Conservation (phyloP, 2,113 vertebrate genomes). For the Sprattus sprattus region DNA sequence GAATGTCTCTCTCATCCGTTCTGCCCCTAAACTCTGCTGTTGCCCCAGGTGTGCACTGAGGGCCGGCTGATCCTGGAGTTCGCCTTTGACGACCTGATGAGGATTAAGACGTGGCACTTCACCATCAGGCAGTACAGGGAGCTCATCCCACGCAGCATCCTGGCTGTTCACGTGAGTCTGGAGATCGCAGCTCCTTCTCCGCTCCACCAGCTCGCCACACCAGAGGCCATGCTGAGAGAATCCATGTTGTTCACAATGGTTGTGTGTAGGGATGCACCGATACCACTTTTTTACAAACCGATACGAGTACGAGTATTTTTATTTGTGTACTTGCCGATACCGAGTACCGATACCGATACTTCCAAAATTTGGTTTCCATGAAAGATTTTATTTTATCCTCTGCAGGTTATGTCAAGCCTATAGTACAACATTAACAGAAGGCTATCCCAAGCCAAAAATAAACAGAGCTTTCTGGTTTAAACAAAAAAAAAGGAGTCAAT, state of each 20-base stretch:
- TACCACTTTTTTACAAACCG: too few relatives aligned
- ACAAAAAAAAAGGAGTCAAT: too few relatives aligned
- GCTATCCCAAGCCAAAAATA: too few relatives aligned
- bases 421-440: too few relatives aligned
- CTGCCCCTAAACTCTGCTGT: not conserved
- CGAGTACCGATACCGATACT: too few relatives aligned
- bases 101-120: constrained; percentile 99
- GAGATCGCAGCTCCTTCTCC: constrained; percentile 31
- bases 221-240: constrained; percentile 39
- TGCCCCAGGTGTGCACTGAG: constrained; percentile 89
- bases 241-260: constrained; percentile 29
- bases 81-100: constrained; percentile 99
- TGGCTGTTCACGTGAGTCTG: constrained; percentile 94
- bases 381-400: too few relatives aligned
- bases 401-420: too few relatives aligned
- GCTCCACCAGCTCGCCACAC: constrained; percentile 34
- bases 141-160: constrained; percentile 96
- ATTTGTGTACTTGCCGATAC: too few relatives aligned
- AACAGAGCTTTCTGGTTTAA: too few relatives aligned
- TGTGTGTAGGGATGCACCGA: too few relatives aligned
- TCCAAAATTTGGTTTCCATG: too few relatives aligned
- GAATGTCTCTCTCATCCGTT: not conserved
- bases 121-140: constrained; percentile 97
- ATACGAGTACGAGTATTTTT: too few relatives aligned
- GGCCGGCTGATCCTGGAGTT: constrained; percentile 96